Evolutionary conservation across 2,888 invertebrate species (phyloP), one percentile per base, ranked within the genome.

Genomic region (Neoascia interrupta): DNA sequence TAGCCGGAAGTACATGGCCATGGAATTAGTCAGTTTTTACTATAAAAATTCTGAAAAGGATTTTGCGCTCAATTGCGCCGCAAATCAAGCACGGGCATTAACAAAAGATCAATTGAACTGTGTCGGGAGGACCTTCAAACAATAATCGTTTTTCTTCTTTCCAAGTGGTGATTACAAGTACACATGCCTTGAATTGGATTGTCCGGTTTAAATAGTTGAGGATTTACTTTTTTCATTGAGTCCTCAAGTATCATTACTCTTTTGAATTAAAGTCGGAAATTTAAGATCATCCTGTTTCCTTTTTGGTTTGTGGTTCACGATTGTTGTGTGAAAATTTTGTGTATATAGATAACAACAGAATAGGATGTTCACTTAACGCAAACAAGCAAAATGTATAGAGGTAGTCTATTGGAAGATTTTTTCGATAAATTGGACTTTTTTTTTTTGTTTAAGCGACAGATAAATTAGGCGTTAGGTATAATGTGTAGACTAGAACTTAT

Each of bases 221-320:
- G 51, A 41, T 18, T 8, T 39, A 73, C 56, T 47, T 66, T 51
- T 47, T 41, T 28, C 36, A 66, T 49, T 64, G 19, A 47, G 31
- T 39, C 31, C 34, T 15, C 26, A 47, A 34, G 41, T 51, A 36
- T 23, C 54, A 21, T 63, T 70, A 83, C 84, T 85, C 72, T 82
- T 85, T 85, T 84, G 85, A 86, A 85, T 86, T 82, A 81, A 81
- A 83, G 82, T 85, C 86, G 86, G 86, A 86, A 86, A 85, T 85
- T 72, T 82, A 81, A 82, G 86, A 84, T 86, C 84, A 86, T 85
- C 86, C 84, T 84, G 82, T 84, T 85, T 85, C 83, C 84, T 82
- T 84, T 31, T 85, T 84, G 84, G 66, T 72, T 68, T 79, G 72
- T 61, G 85, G 84, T 82, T 18, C 47, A 23, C 49, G 70, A 56